Evolutionary conservation across 2,888 invertebrate species (phyloP), one percentile per base, ranked within the genome.

Genomic region (Sepioteuthis lessoniana): DNA sequence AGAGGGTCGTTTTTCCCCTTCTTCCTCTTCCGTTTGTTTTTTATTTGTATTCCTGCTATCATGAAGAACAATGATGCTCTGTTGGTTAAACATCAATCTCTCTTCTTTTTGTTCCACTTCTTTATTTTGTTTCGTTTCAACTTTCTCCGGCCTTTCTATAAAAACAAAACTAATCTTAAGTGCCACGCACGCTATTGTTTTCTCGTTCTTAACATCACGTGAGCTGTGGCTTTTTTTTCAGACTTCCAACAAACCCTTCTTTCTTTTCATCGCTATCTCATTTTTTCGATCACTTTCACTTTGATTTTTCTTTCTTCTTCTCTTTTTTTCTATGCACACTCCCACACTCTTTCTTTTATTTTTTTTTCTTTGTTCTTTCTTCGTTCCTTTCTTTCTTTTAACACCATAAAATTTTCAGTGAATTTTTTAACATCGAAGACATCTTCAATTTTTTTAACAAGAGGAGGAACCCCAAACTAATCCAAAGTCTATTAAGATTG

Each of bases 31-130:
- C n/a, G 16, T 76, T 76, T 76, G n/a, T 76, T 76, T 76, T 76
- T 35, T 10, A 35, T 13, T 35, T n/a, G n/a, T n/a, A n/a, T 76
- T 76, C n/a, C n/a, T n/a, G 76, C 76, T 76, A 76, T 76, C 76
- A 76, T 76, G 76, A 76, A 76, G n/a, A 76, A 76, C 76, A 76
- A n/a, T 35, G 76, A 76, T n/a, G 35, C 76, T 76, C 76, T 35
- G 76, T 76, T 76, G n/a, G n/a, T 76, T 76, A 76, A n/a, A 76
- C n/a, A 35, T 76, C 76, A n/a, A 76, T 76, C 76, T 35, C 76
- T 10, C 2, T 76, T 8, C n/a, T n/a, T 19, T 76, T n/a, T 16
- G n/a, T 76, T 35, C 0, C 5, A 16, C 25, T n/a, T 35, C 4
- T 76, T 35, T n/a, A 4, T 76, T 76, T 16, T 76, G n/a, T 76